Evolutionary conservation across 2,797 vertebrate genomes (phyloP).

Genomic region (Paramormyrops hopkinsi): DNA sequence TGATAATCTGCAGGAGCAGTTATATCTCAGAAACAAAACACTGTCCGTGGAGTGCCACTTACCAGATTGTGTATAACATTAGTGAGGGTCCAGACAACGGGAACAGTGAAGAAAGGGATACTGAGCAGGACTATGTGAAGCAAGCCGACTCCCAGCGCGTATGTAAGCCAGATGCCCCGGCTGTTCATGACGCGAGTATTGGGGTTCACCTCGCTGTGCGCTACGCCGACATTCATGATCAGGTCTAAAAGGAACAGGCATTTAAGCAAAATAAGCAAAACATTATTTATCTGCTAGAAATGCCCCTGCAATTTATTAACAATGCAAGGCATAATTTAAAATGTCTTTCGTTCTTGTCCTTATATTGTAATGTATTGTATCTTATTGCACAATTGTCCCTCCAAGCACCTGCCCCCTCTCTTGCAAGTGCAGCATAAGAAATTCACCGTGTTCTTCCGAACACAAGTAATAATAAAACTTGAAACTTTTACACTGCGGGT

Average conservation of each 20-base stretch:
- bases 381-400: not conserved
- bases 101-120: slow-evolving; percentile 94
- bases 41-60: slow-evolving; percentile 44
- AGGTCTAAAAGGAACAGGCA: not conserved
- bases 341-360: not conserved
- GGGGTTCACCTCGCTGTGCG: slow-evolving; percentile 96
- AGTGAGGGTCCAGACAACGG: slow-evolving; percentile 91
- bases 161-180: slow-evolving; percentile 94
- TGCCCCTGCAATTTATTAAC: not conserved
- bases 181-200: slow-evolving; percentile 97
- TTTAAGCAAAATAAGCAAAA: not conserved
- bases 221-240: slow-evolving; percentile 95
- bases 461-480: not conserved
- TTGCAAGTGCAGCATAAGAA: not conserved
- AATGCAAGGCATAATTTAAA: not conserved
- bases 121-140: slow-evolving; percentile 94
- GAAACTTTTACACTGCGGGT: not conserved
- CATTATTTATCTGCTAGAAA: not conserved
- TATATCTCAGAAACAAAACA: not conserved
- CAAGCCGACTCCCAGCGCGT: slow-evolving; percentile 81
- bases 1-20: not conserved
- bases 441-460: not conserved
- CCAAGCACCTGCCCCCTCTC: not conserved
- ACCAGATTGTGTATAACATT: slow-evolving; percentile 97
- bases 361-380: not conserved